Conservation (phyloP, 2,113 vertebrate species). For the Cavia porcellus region DNA sequence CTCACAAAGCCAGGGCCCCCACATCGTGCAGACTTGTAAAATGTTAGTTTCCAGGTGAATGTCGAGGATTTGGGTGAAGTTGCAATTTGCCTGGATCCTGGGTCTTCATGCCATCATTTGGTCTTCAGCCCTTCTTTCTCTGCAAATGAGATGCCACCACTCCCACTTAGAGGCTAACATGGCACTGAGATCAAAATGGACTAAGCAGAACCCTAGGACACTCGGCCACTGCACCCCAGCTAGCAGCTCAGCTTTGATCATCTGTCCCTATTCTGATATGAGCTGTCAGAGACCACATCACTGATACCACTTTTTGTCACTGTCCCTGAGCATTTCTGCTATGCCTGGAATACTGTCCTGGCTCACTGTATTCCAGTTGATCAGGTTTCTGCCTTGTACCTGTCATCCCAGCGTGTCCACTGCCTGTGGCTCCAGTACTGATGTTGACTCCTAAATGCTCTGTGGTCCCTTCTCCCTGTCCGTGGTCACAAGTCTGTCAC, state of each 20-base stretch:
- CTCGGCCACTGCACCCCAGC: fast-evolving
- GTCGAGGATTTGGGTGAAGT: not conserved
- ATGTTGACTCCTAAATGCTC: fast-evolving
- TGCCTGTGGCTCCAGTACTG: fast-evolving
- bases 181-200: not conserved
- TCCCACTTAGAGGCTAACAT: fast-evolving
- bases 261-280: fast-evolving
- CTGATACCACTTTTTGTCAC: not conserved
- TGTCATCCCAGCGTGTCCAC: fast-evolving
- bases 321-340: fast-evolving
- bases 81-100: fast-evolving
- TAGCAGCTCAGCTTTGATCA: no score
- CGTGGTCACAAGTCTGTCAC: fast-evolving
- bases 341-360: fast-evolving
- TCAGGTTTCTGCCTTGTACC: not conserved
- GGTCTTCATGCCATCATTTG: fast-evolving
- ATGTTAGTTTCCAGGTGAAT: not conserved
- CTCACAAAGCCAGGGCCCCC: not conserved
- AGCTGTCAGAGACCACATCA: fast-evolving
- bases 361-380: fast-evolving
- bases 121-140: no score
- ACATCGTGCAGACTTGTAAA: not conserved
- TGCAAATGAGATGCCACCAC: not conserved
- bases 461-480: fast-evolving
- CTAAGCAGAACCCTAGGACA: not conserved